Evolutionary conservation across 2,888 invertebrate genomes (phyloP).

Genomic region (Cremastinae sp.): DNA sequence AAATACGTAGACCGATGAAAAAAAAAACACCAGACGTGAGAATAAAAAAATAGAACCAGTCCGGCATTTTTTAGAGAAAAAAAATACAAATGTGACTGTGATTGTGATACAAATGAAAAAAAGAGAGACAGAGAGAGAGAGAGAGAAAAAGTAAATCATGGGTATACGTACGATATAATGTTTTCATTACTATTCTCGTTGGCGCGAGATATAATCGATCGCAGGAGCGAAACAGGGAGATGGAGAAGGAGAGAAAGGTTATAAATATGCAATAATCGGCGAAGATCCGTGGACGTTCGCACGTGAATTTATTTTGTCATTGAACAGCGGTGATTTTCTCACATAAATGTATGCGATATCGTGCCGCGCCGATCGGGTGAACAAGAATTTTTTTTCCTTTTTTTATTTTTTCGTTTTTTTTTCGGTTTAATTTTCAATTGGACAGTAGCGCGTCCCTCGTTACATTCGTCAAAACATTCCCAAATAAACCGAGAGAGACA

Average conservation of each 20-base stretch:
- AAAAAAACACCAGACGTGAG: neutral
- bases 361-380: constrained; percentile 5
- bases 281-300: constrained; percentile 26
- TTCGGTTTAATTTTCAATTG: neutral
- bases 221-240: neutral
- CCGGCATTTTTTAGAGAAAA: constrained; percentile 8
- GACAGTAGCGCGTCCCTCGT: neutral
- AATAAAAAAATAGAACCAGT: constrained; percentile 13
- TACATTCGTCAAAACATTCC: neutral
- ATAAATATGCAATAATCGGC: constrained; percentile 56
- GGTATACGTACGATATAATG: constrained; percentile 42
- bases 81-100: neutral
- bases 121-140: neutral
- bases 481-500: too few relatives aligned
- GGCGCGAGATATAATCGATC: constrained; percentile 49
- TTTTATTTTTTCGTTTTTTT: constrained; percentile 7
- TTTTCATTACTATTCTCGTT: constrained; percentile 54
- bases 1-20: neutral
- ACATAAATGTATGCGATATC: constrained; percentile 31
- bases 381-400: constrained; percentile 14
- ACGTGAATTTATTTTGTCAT: constrained; percentile 28
- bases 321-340: constrained; percentile 47
- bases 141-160: constrained; percentile 9
- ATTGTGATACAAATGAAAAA: constrained; percentile 13
- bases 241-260: constrained; percentile 10